phyloP scores from a whole-genome alignment of 2,113 vertebrate species.

The Dromiciops gliroides region DNA sequence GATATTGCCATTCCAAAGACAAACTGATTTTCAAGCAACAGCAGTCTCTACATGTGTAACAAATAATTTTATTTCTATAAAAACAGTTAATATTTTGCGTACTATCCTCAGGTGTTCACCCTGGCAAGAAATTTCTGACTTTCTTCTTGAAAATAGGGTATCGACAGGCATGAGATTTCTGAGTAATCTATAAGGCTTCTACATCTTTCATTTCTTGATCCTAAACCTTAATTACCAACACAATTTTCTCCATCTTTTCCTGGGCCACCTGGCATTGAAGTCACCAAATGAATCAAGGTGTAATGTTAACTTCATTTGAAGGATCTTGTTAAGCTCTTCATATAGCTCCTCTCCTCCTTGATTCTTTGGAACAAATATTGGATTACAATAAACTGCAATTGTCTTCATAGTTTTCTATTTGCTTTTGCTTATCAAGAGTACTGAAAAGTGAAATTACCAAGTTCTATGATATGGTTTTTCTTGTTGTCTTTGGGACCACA shows the following conservation, averaged over 20 bases:
- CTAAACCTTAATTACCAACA: not conserved
- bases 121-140: not conserved
- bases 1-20: not conserved
- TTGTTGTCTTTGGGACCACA: not conserved
- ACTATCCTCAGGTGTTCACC: not conserved
- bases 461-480: not conserved
- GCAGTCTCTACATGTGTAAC: not conserved
- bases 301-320: not conserved
- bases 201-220: not conserved
- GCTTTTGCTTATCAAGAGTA: not conserved
- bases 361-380: not conserved
- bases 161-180: not conserved
- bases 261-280: not conserved
- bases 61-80: not conserved
- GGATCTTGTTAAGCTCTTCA: not conserved
- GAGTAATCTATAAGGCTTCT: not conserved
- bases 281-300: not conserved
- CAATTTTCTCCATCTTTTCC: not conserved
- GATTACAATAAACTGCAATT: not conserved
- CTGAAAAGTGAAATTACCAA: not conserved
- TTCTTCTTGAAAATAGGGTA: not conserved
- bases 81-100: not conserved
- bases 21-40: not conserved
- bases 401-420: not conserved
- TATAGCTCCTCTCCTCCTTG: not conserved